A percentile compares a stretch with the other conserved stretches of the same genome.
Evolutionary conservation across 2,888 invertebrate species (phyloP).

Genomic region (Melinaea menophilus): DNA sequence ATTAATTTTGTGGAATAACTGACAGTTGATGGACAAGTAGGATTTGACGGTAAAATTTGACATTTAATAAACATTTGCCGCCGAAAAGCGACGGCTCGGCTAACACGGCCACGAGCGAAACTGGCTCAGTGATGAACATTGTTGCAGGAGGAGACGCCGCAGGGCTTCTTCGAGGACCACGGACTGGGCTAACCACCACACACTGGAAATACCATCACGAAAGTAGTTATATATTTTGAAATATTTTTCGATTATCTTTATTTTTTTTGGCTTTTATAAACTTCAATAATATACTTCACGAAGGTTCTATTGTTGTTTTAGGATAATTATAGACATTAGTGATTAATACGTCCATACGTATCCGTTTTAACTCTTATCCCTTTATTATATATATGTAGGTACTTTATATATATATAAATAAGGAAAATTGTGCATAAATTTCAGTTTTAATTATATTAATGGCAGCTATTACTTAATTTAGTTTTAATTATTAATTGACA

Average conservation of each 20-base stretch:
- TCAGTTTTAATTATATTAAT: too few relatives aligned
- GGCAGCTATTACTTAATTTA: too few relatives aligned
- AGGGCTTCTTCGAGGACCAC: conserved; percentile 99
- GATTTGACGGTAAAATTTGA: background rate
- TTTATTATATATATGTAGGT: too few relatives aligned
- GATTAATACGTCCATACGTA: too few relatives aligned
- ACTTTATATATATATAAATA: too few relatives aligned
- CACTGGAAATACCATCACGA: background rate
- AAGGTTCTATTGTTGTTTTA: too few relatives aligned
- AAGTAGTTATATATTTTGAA: background rate
- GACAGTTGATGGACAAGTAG: background rate
- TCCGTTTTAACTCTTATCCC: too few relatives aligned
- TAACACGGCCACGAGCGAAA: conserved; percentile 74
- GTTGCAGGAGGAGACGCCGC: conserved; percentile 99
- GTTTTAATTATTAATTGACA: too few relatives aligned
- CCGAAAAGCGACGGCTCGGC: conserved; percentile 61
- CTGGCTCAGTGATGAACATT: conserved; percentile 77
- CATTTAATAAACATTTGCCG: conserved; percentile 23
- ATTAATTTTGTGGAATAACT: too few relatives aligned
- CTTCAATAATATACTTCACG: too few relatives aligned
- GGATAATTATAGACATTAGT: too few relatives aligned
- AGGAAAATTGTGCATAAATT: too few relatives aligned
- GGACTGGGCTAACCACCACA: conserved; percentile 87
- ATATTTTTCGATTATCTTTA: conserved; percentile 5
- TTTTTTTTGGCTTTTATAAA: conserved; percentile 3